These are phyloP conservation scores for Lepidocyrtinus sp. DNA, from an alignment of 2,888 invertebrate species.

Conservation along the genomic window DNA sequence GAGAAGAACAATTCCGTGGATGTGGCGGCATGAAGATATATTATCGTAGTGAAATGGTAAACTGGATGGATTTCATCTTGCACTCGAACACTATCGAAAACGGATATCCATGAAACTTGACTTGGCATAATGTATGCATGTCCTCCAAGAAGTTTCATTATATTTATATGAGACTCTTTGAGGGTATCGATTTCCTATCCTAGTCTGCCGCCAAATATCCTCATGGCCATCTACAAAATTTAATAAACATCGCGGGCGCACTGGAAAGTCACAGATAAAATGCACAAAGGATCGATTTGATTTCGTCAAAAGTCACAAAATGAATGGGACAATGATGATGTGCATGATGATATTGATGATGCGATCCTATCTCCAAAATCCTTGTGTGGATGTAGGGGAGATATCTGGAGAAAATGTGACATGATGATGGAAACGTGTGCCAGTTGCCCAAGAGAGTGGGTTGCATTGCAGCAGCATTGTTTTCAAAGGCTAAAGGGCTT, in stretches of 20 bases:
- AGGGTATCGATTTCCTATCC: no score
- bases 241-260: slow-evolving; percentile 49
- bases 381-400: slow-evolving; percentile 19
- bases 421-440: slow-evolving; percentile 59
- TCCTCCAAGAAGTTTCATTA: no score
- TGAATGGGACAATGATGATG: slow-evolving; percentile 48
- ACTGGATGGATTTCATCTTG: not conserved
- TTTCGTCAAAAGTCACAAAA: slow-evolving; percentile 50
- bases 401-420: slow-evolving; percentile 38
- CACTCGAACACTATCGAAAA: not conserved
- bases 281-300: slow-evolving; percentile 60
- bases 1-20: not conserved
- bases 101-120: not conserved
- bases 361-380: slow-evolving; percentile 21
- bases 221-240: slow-evolving; percentile 21
- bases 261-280: slow-evolving; percentile 48
- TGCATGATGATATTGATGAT: slow-evolving; percentile 36
- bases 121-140: no score
- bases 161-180: no score
- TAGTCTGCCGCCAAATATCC: slow-evolving; percentile 27
- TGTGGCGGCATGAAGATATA: no score
- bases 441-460: no score
- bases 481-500: no score
- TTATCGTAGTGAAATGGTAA: not conserved
- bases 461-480: no score